phyloP scores from a whole-genome alignment of 2,888 invertebrate species.

The Clunio marinus region DNA sequence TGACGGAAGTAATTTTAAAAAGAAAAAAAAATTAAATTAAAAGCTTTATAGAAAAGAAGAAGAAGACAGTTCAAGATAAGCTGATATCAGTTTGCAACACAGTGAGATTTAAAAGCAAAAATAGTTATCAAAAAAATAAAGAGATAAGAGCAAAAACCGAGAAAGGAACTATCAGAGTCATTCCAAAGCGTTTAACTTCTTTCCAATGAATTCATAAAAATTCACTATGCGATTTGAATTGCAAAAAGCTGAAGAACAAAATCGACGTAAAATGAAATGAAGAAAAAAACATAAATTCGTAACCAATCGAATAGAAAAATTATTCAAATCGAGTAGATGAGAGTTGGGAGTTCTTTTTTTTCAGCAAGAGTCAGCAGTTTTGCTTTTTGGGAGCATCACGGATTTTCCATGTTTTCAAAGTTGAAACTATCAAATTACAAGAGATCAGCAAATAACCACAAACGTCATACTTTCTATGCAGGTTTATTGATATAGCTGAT shows the following conservation, averaged over 20 bases:
- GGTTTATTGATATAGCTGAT: conserved; percentile 1
- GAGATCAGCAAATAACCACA: too few species aligned
- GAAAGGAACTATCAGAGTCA: conserved; percentile 15
- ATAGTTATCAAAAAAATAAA: not conserved
- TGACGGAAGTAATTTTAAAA: too few species aligned
- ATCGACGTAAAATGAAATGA: conserved; percentile 8
- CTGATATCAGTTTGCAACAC: too few species aligned
- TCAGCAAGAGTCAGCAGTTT: conserved; percentile 33
- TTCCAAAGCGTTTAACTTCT: conserved; percentile 8
- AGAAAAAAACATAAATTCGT: conserved; percentile 29
- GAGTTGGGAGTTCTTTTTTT: not conserved
- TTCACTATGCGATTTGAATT: conserved; percentile 33
- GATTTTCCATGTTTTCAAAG: too few species aligned
- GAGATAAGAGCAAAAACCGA: not conserved
- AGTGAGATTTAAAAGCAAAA: not conserved
- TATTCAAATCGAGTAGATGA: conserved; percentile 34
- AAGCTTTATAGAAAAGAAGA: too few species aligned
- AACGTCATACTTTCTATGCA: not conserved
- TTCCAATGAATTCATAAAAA: conserved; percentile 20
- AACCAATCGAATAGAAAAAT: conserved; percentile 28
- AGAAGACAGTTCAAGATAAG: too few species aligned
- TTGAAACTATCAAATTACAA: not conserved
- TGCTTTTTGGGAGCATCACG: conserved; percentile 13
- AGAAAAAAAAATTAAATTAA: too few species aligned
- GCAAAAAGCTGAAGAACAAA: conserved; percentile 25